Evolutionary conservation across 2,113 vertebrate species (phyloP).

Genomic region (Periophthalmus modestus): DNA sequence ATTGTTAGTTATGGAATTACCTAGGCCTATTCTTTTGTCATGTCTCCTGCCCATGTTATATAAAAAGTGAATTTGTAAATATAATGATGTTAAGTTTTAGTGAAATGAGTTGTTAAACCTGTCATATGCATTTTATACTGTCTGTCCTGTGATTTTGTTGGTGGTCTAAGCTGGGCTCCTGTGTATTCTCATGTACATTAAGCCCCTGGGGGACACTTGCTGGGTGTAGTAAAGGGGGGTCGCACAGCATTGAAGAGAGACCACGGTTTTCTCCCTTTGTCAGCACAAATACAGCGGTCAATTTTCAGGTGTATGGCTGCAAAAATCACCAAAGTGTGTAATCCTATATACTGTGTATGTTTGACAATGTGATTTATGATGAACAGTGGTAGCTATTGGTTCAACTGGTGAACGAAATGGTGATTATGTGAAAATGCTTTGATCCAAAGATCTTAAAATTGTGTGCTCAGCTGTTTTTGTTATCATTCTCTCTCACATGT

Average conservation of each 20-base stretch:
- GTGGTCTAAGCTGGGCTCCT: slow-evolving; percentile 33
- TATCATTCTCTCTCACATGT: background rate
- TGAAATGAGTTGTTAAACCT: no score
- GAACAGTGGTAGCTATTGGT: slow-evolving; percentile 10
- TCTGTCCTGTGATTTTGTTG: slow-evolving; percentile 54
- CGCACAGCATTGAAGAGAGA: slow-evolving; percentile 22
- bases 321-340: slow-evolving; percentile 53
- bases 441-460: slow-evolving; percentile 23
- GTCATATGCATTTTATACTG: slow-evolving; percentile 5
- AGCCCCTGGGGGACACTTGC: slow-evolving; percentile 41
- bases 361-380: slow-evolving; percentile 40
- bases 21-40: no score
- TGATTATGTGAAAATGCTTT: slow-evolving; percentile 23
- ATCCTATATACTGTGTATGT: slow-evolving; percentile 48
- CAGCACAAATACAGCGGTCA: slow-evolving; percentile 66
- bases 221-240: slow-evolving; percentile 33
- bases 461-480: slow-evolving; percentile 7
- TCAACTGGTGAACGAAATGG: slow-evolving; percentile 13
- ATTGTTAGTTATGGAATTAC: no score
- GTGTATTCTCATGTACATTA: slow-evolving; percentile 33
- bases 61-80: no score
- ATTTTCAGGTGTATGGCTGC: slow-evolving; percentile 59
- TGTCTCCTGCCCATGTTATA: no score
- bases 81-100: no score
- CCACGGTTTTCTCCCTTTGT: slow-evolving; percentile 45